A percentile compares a stretch with the other conserved stretches of the same genome.
Evolutionary conservation across 2,113 vertebrate genomes (phyloP).

Genomic region (Litocranius walleri): DNA sequence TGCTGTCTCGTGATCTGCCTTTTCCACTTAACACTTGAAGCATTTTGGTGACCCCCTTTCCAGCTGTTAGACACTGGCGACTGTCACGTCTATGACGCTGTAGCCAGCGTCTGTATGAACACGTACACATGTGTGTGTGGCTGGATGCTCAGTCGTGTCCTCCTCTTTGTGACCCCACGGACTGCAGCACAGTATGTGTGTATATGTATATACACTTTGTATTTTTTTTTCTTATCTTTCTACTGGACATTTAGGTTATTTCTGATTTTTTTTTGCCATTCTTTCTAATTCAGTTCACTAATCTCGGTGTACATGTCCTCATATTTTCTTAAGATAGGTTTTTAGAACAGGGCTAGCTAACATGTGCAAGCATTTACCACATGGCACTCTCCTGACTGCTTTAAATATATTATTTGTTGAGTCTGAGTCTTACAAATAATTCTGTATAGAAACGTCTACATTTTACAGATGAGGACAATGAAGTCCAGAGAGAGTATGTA

Average conservation of each 20-base stretch:
- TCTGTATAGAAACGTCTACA: background rate
- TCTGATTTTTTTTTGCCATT: background rate
- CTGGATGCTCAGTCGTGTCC: background rate
- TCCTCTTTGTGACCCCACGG: background rate
- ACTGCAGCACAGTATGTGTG: background rate
- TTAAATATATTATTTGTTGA: background rate
- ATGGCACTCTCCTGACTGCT: background rate
- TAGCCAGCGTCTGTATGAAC: background rate
- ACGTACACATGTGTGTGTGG: background rate
- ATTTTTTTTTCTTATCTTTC: background rate
- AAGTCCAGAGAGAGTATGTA: background rate
- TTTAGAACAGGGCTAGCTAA: conserved; percentile 5
- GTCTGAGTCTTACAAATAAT: background rate
- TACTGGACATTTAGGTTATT: background rate
- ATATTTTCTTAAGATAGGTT: background rate
- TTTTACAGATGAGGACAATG: background rate
- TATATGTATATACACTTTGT: background rate
- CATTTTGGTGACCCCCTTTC: background rate
- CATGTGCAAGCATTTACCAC: background rate
- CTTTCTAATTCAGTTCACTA: background rate
- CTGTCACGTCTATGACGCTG: background rate
- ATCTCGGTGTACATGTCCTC: background rate
- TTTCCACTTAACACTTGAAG: background rate
- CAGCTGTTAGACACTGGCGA: background rate
- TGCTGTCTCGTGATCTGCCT: background rate